Percentiles rank a stretch among this genome's conserved stretches.
These are phyloP conservation scores for Cynopterus brachyotis DNA, from an alignment of 2,113 vertebrate species.

Conservation along the genomic window DNA sequence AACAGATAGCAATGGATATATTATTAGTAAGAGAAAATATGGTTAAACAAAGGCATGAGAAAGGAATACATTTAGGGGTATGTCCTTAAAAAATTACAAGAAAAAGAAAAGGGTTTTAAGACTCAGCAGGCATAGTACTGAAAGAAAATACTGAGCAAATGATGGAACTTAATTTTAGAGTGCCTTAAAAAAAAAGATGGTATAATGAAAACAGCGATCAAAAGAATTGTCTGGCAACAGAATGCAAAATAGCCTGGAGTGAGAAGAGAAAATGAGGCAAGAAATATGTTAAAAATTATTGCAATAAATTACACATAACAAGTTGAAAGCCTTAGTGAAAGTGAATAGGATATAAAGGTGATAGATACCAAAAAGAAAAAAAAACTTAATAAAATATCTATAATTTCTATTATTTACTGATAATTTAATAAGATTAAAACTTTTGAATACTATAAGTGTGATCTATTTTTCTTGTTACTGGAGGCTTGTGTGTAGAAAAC, in stretches of 20 bases:
- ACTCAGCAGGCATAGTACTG: neutral
- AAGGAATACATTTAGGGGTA: neutral
- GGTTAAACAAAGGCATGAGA: neutral
- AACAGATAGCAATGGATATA: neutral
- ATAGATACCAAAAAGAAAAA: neutral
- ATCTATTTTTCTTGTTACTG: neutral
- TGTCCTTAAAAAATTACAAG: neutral
- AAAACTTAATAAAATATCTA: neutral
- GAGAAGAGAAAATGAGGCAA: neutral
- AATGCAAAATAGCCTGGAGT: slow-evolving; percentile 1
- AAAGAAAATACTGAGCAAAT: slow-evolving; percentile 31
- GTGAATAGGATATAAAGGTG: neutral
- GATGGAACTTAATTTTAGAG: neutral
- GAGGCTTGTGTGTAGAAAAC: neutral
- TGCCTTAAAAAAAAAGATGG: slow-evolving; percentile 3
- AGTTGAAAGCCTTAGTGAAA: neutral
- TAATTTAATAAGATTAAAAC: neutral
- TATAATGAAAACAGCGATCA: neutral
- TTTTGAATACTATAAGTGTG: neutral
- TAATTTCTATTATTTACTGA: slow-evolving; percentile 6
- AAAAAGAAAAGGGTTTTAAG: neutral
- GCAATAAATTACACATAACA: slow-evolving; percentile 17
- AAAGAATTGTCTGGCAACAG: slow-evolving; percentile 17
- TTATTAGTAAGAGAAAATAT: neutral
- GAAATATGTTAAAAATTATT: slow-evolving; percentile 16